These are phyloP conservation scores for Anadara kagoshimensis DNA, from an alignment of 1,140 invertebrate species.

Conservation along the genomic window DNA sequence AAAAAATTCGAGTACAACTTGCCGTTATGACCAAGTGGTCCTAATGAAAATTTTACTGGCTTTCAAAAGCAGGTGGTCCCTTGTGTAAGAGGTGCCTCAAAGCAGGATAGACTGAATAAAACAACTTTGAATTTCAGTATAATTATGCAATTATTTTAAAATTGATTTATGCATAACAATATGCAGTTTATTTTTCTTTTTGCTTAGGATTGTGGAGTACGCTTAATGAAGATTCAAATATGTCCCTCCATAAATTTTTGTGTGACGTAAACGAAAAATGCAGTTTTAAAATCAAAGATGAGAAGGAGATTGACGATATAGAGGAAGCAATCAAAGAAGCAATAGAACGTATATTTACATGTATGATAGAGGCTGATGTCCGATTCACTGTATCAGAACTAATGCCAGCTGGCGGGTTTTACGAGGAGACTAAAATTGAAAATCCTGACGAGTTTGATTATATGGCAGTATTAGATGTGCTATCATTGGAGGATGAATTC, in stretches of 20 bases:
- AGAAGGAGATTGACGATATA: conserved; percentile 2
- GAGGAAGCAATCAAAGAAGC: neutral
- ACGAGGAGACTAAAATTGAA: conserved; percentile 10
- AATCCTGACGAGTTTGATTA: conserved; percentile 18
- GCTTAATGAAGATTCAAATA: neutral
- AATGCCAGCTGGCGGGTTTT: conserved; percentile 3
- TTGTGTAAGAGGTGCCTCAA: too few species aligned
- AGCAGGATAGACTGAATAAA: too few species aligned
- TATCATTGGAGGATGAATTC: conserved; percentile 3
- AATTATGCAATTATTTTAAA: too few species aligned
- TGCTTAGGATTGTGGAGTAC: too few species aligned
- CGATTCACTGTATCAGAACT: neutral
- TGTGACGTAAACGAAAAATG: conserved; percentile 4
- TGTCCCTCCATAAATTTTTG: neutral
- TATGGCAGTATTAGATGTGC: neutral
- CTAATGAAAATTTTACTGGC: too few species aligned
- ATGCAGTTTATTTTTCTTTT: too few species aligned
- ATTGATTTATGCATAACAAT: too few species aligned
- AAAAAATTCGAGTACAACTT: too few species aligned
- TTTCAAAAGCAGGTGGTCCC: too few species aligned
- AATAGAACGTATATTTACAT: neutral
- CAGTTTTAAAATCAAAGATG: neutral
- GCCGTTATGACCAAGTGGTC: too few species aligned
- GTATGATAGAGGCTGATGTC: neutral
- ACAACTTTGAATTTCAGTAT: too few species aligned